Evolutionary conservation across 2,888 invertebrate species (phyloP).

Genomic region (Proisotoma minuta): DNA sequence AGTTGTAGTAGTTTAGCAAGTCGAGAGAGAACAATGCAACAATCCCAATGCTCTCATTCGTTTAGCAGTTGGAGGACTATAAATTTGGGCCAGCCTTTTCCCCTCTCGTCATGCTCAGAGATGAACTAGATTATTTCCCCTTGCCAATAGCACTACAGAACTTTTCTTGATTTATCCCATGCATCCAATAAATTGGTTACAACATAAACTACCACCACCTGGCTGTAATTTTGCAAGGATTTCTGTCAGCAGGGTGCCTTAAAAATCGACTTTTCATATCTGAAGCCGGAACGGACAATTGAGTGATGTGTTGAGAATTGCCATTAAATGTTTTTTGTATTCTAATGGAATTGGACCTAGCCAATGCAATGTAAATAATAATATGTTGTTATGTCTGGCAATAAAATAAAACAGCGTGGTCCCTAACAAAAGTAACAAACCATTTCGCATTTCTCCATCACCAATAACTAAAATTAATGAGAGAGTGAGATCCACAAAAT

Average conservation of each 20-base stretch:
- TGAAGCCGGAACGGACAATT: not conserved
- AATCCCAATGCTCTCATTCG: slow-evolving; percentile 8
- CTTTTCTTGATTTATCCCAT: not conserved
- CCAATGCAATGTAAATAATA: too few species aligned
- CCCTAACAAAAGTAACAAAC: not conserved
- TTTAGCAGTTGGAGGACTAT: slow-evolving; percentile 42
- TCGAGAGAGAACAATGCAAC: not conserved
- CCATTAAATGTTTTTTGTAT: not conserved
- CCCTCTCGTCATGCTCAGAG: slow-evolving; percentile 12
- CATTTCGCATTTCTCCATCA: not conserved
- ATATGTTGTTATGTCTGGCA: too few species aligned
- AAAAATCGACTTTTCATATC: slow-evolving; percentile 4
- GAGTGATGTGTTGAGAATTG: not conserved
- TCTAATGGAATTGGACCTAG: too few species aligned
- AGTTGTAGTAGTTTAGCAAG: not conserved
- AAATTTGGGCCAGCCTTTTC: slow-evolving; percentile 47
- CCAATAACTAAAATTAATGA: slow-evolving; percentile 6
- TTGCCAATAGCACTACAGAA: slow-evolving; percentile 9
- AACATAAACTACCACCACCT: not conserved
- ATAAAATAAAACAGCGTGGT: not conserved
- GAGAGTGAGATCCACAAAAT: slow-evolving; percentile 9
- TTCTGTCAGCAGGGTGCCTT: not conserved
- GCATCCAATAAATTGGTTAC: not conserved
- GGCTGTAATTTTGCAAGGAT: not conserved
- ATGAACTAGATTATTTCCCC: slow-evolving; percentile 15